Conservation (phyloP, 2,113 vertebrate species). For the Carollia perspicillata region DNA sequence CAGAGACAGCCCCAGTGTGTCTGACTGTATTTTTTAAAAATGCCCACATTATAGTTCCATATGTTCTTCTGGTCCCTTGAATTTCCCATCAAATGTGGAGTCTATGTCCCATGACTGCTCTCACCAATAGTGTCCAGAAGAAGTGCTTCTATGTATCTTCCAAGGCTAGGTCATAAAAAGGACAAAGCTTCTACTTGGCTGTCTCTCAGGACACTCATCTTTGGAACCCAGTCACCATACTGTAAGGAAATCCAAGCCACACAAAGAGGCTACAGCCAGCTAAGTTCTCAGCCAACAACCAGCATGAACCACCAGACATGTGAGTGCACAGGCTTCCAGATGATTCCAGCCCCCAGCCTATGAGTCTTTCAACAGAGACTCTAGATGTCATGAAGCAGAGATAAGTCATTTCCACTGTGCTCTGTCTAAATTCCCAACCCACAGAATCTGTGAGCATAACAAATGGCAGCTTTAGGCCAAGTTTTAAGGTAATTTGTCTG, state of each 20-base stretch:
- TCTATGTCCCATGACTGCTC: not conserved
- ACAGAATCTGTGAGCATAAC: not conserved
- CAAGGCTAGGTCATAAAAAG: not conserved
- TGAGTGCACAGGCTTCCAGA: not conserved
- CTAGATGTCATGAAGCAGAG: not conserved
- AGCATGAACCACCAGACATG: not conserved
- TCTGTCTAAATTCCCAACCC: slow-evolving; percentile 1
- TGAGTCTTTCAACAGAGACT: not conserved
- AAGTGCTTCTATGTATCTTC: not conserved
- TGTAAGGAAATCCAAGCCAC: not conserved
- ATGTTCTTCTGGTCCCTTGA: not conserved
- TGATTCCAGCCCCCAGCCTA: not conserved
- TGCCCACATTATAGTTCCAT: not conserved
- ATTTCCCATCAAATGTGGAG: not conserved
- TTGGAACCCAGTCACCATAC: not conserved
- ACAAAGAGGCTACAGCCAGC: not conserved
- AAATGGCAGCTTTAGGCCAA: slow-evolving; percentile 2
- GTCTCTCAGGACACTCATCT: not conserved
- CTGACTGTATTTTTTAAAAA: not conserved
- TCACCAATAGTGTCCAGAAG: not conserved
- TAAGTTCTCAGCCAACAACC: not conserved
- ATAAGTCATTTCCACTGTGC: not conserved
- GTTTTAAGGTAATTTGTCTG: slow-evolving; percentile 31
- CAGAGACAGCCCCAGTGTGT: not conserved
- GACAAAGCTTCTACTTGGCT: not conserved